Evolutionary conservation across 2,888 invertebrate species (phyloP).

Genomic region (Ectemnius lituratus): DNA sequence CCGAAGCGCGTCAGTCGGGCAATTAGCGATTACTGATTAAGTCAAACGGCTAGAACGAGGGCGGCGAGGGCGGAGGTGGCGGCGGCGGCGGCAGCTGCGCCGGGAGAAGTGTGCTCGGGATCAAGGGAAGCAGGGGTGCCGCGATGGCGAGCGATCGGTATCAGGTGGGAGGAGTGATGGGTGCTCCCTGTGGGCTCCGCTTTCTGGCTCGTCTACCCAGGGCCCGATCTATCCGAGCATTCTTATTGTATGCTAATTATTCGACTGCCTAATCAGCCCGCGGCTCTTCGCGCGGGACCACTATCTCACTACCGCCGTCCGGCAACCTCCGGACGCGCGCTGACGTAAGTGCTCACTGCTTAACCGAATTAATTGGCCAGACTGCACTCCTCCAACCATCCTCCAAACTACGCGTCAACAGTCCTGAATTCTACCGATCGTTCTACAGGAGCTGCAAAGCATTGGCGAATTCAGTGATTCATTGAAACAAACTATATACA

Average conservation of each 20-base stretch:
- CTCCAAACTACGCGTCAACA: too few relatives aligned
- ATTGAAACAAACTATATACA: too few relatives aligned
- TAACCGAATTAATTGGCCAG: conserved; percentile 55
- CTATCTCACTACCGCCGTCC: conserved; percentile 42
- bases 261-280: conserved; percentile 56
- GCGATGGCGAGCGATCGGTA: conserved; percentile 74
- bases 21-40: conserved; percentile 78
- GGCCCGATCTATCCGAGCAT: conserved; percentile 57
- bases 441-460: too few relatives aligned
- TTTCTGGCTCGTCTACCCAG: conserved; percentile 60
- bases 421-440: too few relatives aligned
- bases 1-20: conserved; percentile 73
- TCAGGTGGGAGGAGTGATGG: conserved; percentile 69
- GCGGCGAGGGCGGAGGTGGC: conserved; percentile 46
- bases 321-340: conserved; percentile 53
- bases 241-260: conserved; percentile 66
- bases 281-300: conserved; percentile 55
- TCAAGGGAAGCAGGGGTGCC: conserved; percentile 47
- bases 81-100: conserved; percentile 28
- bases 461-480: too few relatives aligned
- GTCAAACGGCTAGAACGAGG: conserved; percentile 73
- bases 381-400: neutral
- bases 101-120: conserved; percentile 36
- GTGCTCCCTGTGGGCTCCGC: conserved; percentile 61
- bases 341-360: conserved; percentile 53